Conservation (phyloP, 2,888 invertebrate species). For the Hecatera dysodea region DNA sequence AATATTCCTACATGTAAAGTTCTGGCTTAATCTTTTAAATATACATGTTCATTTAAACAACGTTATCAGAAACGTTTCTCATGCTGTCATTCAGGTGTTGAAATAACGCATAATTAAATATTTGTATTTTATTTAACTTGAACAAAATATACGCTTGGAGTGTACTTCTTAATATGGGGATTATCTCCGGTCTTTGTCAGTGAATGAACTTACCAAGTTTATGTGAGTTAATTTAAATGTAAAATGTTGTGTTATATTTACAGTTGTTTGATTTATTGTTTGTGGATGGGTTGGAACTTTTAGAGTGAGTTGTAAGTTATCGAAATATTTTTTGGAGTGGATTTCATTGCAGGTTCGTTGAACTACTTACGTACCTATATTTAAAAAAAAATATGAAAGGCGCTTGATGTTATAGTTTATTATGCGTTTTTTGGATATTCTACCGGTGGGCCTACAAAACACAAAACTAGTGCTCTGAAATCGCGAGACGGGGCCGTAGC, state of each 20-base stretch:
- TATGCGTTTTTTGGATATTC: not conserved
- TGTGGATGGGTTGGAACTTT: constrained; percentile 8
- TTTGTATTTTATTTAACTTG: constrained; percentile 64
- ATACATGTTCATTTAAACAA: constrained; percentile 59
- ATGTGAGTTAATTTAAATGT: constrained; percentile 52
- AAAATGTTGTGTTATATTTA: constrained; percentile 46
- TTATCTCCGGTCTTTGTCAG: constrained; percentile 60
- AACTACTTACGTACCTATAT: too few species aligned
- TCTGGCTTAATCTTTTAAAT: constrained; percentile 57
- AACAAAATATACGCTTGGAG: constrained; percentile 54
- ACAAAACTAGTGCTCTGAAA: too few species aligned
- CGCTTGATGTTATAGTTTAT: too few species aligned
- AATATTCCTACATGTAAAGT: constrained; percentile 34
- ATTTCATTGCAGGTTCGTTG: not conserved
- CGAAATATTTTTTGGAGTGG: constrained; percentile 18
- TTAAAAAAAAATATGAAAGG: too few species aligned
- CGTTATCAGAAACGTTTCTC: constrained; percentile 63
- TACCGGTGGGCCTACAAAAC: too few species aligned
- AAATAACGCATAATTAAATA: constrained; percentile 69
- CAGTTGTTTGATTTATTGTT: constrained; percentile 27
- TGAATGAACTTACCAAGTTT: constrained; percentile 54
- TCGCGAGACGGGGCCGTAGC: too few species aligned
- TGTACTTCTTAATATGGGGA: constrained; percentile 57
- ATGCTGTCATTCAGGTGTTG: constrained; percentile 67
- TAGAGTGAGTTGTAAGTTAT: constrained; percentile 26